Evolutionary conservation across 2,888 invertebrate species (phyloP), one percentile per base, ranked within the genome.

Genomic region (Synanthedon vespiformis): DNA sequence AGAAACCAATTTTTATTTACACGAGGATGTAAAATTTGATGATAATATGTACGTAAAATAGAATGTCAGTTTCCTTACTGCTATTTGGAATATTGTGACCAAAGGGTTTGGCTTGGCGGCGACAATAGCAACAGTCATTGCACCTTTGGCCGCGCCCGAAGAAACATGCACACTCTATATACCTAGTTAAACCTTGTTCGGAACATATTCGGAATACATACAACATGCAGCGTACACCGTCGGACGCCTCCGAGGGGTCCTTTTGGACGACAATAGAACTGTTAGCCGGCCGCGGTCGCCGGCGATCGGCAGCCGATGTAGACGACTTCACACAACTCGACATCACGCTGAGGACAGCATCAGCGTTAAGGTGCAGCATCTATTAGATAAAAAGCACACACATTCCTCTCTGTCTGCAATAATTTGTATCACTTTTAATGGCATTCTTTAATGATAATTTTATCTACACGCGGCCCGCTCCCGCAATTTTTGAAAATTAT

Each of bases 181-280:
- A n/a, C n/a, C n/a, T 68, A 58, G 54, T 55, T 13, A 12, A 44
- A n/a, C 44, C 34, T 34, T 10, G 34, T 34, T 34, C 34, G 10
- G 10, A 44, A 44, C 11, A 44, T 13, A 14, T 34, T 41, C 34
- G 47, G 48, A 52, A 54, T 27, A 52, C 40, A 13, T 47, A 50
- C 56, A 65, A 55, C 56, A 86, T 87, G 87, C 78, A 84, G 63
- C 77, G 85, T 51, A 67, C 74, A 44, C 70, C 79, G 52, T 87
- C 88, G 51, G 81, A 72, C 62, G 71, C 88, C 40, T 82, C 86
- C 8, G 88, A 85, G 55, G 83, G 88, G 51, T 77, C 82, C 47
- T 90, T 91, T 68, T 91, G 91, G 91, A 89, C 89, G 51, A 91
- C 90, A n/a, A 88, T 91, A 56, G 90, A 91, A 56, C 78, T 91